A percentile compares a stretch with the other conserved stretches of the same genome.
These are phyloP conservation scores for Mobula birostris DNA, from an alignment of 2,113 vertebrate species.

Conservation along the genomic window DNA sequence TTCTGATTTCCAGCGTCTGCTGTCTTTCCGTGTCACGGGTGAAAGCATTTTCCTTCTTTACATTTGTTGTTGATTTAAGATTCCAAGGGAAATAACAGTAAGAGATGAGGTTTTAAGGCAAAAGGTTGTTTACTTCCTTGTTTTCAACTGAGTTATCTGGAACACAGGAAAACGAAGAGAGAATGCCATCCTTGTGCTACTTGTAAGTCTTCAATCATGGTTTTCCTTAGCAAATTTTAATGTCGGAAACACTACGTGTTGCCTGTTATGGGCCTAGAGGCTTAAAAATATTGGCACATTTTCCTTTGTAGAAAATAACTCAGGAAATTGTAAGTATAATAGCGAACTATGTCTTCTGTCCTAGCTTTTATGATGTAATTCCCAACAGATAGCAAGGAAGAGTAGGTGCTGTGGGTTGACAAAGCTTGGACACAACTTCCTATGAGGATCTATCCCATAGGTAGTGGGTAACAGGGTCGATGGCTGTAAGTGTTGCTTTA, in stretches of 20 bases:
- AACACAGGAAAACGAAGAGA: background rate
- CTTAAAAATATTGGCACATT: too few relatives aligned
- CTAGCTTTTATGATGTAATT: background rate
- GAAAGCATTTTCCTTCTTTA: too few relatives aligned
- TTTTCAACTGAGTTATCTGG: background rate
- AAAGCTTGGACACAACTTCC: background rate
- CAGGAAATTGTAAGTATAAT: too few relatives aligned
- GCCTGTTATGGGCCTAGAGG: background rate
- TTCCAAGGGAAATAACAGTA: too few relatives aligned
- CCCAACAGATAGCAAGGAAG: background rate
- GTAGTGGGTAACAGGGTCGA: background rate
- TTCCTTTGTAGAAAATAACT: too few relatives aligned
- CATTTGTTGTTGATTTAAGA: too few relatives aligned
- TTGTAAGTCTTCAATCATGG: background rate
- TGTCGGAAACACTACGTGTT: background rate
- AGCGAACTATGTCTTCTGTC: background rate
- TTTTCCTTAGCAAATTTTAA: background rate
- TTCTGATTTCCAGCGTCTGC: too few relatives aligned
- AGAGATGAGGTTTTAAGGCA: too few relatives aligned
- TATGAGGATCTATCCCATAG: background rate
- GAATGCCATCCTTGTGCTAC: background rate
- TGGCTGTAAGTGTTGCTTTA: background rate
- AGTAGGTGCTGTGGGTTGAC: background rate
- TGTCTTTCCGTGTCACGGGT: too few relatives aligned
- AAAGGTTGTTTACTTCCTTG: too few relatives aligned